These are phyloP conservation scores for Calephelis perditalis DNA, from an alignment of 2,888 invertebrate species.

Conservation along the genomic window DNA sequence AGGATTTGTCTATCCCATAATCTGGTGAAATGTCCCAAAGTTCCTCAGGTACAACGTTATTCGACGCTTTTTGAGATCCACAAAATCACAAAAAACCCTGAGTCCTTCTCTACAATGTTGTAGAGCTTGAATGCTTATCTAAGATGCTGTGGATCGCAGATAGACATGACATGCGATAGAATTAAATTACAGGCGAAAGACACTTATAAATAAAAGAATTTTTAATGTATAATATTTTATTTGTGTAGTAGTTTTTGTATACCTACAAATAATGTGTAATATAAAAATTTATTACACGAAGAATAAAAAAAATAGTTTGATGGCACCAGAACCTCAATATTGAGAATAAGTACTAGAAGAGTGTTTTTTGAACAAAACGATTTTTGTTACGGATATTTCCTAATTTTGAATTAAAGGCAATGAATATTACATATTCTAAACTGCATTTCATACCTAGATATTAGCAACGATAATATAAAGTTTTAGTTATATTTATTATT, in stretches of 20 bases:
- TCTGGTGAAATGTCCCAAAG: too few relatives aligned
- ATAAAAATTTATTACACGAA: constrained; percentile 30
- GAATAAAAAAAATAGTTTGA: constrained; percentile 29
- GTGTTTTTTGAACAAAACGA: constrained; percentile 7
- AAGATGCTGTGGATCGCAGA: too few relatives aligned
- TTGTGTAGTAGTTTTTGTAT: constrained; percentile 35
- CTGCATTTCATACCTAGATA: background rate
- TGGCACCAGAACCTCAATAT: constrained; percentile 30
- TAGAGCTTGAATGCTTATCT: too few relatives aligned
- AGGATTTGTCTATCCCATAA: too few relatives aligned
- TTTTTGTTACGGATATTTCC: background rate
- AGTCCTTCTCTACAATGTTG: too few relatives aligned
- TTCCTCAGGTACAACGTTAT: too few relatives aligned
- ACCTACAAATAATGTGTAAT: constrained; percentile 32
- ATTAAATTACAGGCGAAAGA: background rate
- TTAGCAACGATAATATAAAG: constrained; percentile 5
- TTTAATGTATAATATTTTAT: constrained; percentile 32
- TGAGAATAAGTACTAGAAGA: constrained; percentile 13
- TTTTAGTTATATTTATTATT: constrained; percentile 1
- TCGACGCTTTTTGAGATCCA: too few relatives aligned
- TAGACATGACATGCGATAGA: too few relatives aligned
- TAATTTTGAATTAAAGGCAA: constrained; percentile 6
- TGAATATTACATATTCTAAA: constrained; percentile 11
- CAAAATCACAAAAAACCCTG: too few relatives aligned
- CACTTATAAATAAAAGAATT: constrained; percentile 20